Evolutionary conservation across 2,888 invertebrate genomes (phyloP), one percentile per base, ranked within the genome.

Genomic region (Lydus trimaculatus): DNA sequence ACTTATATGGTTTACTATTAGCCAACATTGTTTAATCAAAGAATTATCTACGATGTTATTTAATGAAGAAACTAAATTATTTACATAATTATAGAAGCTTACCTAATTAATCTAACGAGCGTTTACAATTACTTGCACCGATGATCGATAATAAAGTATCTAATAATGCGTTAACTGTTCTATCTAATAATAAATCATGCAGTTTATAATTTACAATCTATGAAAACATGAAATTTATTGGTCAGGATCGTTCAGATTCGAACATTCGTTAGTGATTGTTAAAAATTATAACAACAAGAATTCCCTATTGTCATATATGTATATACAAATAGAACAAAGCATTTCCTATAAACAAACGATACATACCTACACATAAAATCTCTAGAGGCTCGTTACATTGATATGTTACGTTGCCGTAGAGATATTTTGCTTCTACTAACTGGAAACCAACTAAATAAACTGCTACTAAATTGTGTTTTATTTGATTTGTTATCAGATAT

Each of bases 371-470:
- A 63, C 62, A 71, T 68, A 65, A 66, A 69, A 64, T 63, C 71
- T 65, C 71, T 33, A 64, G 66, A 48, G 68, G 65, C 58, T 68
- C 71, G 71, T 71, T 71, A 68, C 65, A 65, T 66, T 71, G 71
- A 71, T 71, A 71, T 65, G 68, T 61, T 58, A 43, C 58, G 64
- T 63, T 68, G 31, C 67, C 58, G 58, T 63, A 65, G 68, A 71
- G 67, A 68, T 71, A 71, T 71, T 52, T 52, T 23, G 23, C 11
- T 52, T 52, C 52, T 48, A 8, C 28, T 39, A 23, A 25, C 63
- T 28, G 31, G 39, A 9, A 52, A 52, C 11, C 25, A 52, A 25
- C 52, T 52, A 52, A 43, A n/a, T 43, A 5, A 43, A 52, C 52
- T 11, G 23, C 6, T 25, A 25, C 23, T 52, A 52, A 52, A 52